Percentiles rank a stretch among this genome's conserved stretches.
Conservation (phyloP, 1,140 invertebrate species). For the Caerostris darwini region DNA sequence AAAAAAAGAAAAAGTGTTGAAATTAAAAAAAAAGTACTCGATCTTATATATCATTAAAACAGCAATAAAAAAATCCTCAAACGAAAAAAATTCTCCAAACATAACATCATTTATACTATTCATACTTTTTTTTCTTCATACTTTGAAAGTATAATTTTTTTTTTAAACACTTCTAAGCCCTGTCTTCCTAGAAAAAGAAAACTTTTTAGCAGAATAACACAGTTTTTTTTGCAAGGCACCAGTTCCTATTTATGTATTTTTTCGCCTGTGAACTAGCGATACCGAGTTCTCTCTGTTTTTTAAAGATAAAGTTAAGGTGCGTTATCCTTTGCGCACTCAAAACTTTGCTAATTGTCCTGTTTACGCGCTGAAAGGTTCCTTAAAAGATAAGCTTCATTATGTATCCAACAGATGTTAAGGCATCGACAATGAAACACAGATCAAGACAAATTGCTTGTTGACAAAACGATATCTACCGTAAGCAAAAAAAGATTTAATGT, state of each 20-base stretch:
- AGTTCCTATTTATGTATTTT: conserved; percentile 54
- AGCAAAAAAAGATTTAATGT: too few species aligned
- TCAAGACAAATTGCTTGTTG: background rate
- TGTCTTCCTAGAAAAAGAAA: background rate
- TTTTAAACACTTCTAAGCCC: background rate
- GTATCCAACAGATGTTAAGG: background rate
- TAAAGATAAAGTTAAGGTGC: conserved; percentile 61
- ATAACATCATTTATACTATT: conserved; percentile 47
- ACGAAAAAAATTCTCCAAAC: conserved; percentile 25
- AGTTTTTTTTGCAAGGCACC: conserved; percentile 3
- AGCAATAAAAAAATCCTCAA: background rate
- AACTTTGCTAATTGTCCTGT: conserved; percentile 52
- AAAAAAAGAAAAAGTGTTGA: background rate
- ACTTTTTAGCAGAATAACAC: background rate
- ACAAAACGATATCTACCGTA: too few species aligned
- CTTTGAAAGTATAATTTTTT: background rate
- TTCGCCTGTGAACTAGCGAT: conserved; percentile 67
- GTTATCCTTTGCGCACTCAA: background rate
- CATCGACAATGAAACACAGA: background rate
- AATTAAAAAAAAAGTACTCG: background rate
- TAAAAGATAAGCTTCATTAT: conserved; percentile 33
- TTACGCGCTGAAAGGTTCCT: background rate
- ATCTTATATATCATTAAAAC: background rate
- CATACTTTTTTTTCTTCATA: conserved; percentile 19
- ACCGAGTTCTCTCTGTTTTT: conserved; percentile 55